Base-by-base conservation (phyloP, 1,140 invertebrate genomes). In the Scaptodrosophila lebanonensis region DNA sequence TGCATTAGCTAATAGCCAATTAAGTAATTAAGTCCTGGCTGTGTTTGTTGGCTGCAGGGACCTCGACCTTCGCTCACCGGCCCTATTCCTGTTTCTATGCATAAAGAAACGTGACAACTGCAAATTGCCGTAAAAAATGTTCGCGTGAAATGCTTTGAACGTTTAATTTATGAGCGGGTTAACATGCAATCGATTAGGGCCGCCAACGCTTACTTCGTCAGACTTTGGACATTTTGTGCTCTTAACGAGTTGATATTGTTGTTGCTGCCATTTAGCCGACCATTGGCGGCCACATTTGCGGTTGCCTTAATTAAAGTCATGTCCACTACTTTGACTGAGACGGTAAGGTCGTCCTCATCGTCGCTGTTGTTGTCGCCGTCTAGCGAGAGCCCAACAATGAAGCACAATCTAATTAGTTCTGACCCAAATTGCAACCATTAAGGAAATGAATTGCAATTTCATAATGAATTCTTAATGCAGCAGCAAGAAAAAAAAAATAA, bases 1-100 rank as follows among this genome's bases (percentile, higher is more conserved):
- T 20, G 18, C n/a, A 58, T 79, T 69, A 59, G 73, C 73, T 82
- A 79, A 82, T 69, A 66, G 73, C 68, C 73, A 79, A 79, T 79
- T 79, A 79, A 69, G 73, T 72, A 79, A 79, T 79, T 79, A 66
- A 66, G 60, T 56, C 25, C n/a, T n/a, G n/a, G n/a, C n/a, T n/a
- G n/a, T n/a, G n/a, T n/a, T n/a, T n/a, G n/a, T n/a, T n/a, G n/a
- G n/a, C n/a, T n/a, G n/a, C n/a, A n/a, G n/a, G n/a, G n/a, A n/a
- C n/a, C n/a, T n/a, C n/a, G n/a, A n/a, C n/a, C n/a, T n/a, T n/a
- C n/a, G n/a, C n/a, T n/a, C n/a, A n/a, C n/a, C n/a, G n/a, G n/a
- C n/a, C n/a, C n/a, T n/a, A n/a, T n/a, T n/a, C n/a, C n/a, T n/a
- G n/a, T n/a, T n/a, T n/a, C n/a, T n/a, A n/a, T n/a, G n/a, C n/a